Evolutionary conservation across 2,888 invertebrate species (phyloP).

Genomic region (Cylloceria caligata): DNA sequence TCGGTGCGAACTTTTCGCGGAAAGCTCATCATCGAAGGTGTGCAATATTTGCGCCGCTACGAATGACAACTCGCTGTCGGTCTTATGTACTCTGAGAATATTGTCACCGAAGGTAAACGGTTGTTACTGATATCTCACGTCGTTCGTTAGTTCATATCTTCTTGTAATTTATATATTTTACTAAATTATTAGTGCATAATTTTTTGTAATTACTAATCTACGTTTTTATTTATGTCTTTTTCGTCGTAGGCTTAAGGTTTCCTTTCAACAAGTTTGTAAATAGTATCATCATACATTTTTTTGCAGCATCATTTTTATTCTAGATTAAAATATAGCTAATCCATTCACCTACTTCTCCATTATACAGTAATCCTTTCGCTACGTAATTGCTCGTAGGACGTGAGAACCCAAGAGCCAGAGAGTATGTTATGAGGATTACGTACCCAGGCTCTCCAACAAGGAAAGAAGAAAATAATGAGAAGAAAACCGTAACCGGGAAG

Average conservation of each 20-base stretch:
- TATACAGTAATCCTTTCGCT: background rate
- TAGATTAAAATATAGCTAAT: background rate
- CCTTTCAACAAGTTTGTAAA: no score
- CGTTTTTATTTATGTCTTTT: background rate
- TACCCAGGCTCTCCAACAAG: background rate
- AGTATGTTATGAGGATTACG: constrained; percentile 1
- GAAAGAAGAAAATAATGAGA: background rate
- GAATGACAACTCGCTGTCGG: constrained; percentile 14
- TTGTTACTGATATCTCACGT: background rate
- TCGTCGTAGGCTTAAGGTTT: background rate
- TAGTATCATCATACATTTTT: background rate
- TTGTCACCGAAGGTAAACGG: background rate
- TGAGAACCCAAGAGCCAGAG: background rate
- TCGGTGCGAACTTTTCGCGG: constrained; percentile 46
- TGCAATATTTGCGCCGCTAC: constrained; percentile 41
- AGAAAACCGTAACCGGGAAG: background rate
- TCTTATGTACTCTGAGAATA: background rate
- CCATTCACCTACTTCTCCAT: background rate
- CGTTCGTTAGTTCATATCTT: background rate
- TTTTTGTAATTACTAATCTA: no score
- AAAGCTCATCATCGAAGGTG: constrained; percentile 48
- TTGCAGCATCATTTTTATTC: background rate
- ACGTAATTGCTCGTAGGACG: background rate
- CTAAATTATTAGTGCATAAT: no score
- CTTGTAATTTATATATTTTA: background rate